phyloP scores from a whole-genome alignment of 2,888 invertebrate genomes.

The Pachliopta kotzebuea region DNA sequence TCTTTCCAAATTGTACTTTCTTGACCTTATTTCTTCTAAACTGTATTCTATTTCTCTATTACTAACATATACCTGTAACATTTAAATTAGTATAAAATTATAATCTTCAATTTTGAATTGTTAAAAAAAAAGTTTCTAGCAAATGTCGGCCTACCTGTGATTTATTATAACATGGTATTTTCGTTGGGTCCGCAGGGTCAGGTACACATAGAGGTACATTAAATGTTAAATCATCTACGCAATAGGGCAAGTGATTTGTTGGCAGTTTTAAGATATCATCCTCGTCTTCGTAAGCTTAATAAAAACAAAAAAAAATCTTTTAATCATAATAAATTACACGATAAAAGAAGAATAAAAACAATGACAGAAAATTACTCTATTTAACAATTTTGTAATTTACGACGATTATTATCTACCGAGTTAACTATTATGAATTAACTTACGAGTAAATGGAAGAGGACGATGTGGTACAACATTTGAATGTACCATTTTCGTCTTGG shows the following conservation, averaged over 20 bases:
- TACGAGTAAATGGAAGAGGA: slow-evolving; percentile 70
- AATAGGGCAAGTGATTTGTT: slow-evolving; percentile 68
- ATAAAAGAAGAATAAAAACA: too few species aligned
- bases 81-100: slow-evolving; percentile 2
- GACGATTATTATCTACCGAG: not conserved
- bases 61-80: slow-evolving; percentile 68
- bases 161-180: slow-evolving; percentile 85
- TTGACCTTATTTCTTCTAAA: slow-evolving; percentile 88
- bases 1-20: slow-evolving; percentile 72
- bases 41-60: slow-evolving; percentile 87
- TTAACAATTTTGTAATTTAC: too few species aligned
- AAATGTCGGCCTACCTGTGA: slow-evolving; percentile 67
- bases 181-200: slow-evolving; percentile 82
- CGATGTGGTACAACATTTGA: slow-evolving; percentile 70
- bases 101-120: not conserved
- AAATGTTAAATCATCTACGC: slow-evolving; percentile 78
- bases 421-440: slow-evolving; percentile 40
- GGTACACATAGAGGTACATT: slow-evolving; percentile 80
- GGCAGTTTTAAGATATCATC: slow-evolving; percentile 65
- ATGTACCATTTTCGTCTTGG: slow-evolving; percentile 75
- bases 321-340: too few species aligned
- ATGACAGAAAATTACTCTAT: too few species aligned
- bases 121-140: not conserved
- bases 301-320: slow-evolving; percentile 20
- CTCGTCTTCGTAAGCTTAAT: slow-evolving; percentile 83